Percentiles rank a stretch among this genome's conserved stretches.
Conservation (phyloP, 1,140 invertebrate species). For the Pseudomyrmex pallidus region DNA sequence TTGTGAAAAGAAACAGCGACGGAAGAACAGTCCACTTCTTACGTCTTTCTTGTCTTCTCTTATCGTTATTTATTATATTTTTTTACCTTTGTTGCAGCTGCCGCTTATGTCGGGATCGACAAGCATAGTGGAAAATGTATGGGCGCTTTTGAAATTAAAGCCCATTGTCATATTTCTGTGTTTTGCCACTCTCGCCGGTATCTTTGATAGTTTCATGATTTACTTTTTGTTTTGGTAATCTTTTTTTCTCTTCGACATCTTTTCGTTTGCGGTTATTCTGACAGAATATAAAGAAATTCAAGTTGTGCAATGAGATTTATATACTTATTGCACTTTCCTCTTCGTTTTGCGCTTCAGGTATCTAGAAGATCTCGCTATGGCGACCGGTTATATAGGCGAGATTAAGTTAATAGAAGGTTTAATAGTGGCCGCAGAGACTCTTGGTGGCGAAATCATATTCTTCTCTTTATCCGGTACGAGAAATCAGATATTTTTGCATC, state of each 20-base stretch:
- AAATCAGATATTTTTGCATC: slow-evolving; percentile 7
- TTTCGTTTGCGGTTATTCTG: not conserved
- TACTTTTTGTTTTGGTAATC: slow-evolving; percentile 92
- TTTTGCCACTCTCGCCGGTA: slow-evolving; percentile 90
- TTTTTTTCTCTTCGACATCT: not conserved
- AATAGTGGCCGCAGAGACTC: slow-evolving; percentile 90
- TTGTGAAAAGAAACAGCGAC: slow-evolving; percentile 39
- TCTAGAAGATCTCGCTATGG: slow-evolving; percentile 89
- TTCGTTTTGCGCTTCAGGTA: slow-evolving; percentile 84
- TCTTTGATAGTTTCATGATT: slow-evolving; percentile 91
- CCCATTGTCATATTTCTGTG: slow-evolving; percentile 88
- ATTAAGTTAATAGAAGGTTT: slow-evolving; percentile 92
- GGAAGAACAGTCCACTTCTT: not conserved
- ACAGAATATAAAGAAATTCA: not conserved
- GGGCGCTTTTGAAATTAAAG: slow-evolving; percentile 86
- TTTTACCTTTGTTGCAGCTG: slow-evolving; percentile 84
- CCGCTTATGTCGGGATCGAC: slow-evolving; percentile 88
- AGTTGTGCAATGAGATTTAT: too few relatives aligned
- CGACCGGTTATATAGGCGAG: slow-evolving; percentile 86
- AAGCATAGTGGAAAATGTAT: slow-evolving; percentile 88
- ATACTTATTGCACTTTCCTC: slow-evolving; percentile 7
- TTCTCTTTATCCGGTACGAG: slow-evolving; percentile 85
- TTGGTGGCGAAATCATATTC: slow-evolving; percentile 91
- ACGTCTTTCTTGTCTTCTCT: not conserved
- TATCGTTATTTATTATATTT: slow-evolving; percentile 19